Evolutionary conservation across 2,888 invertebrate genomes (phyloP), one percentile per base, ranked within the genome.

Genomic region (Chesias legatella): DNA sequence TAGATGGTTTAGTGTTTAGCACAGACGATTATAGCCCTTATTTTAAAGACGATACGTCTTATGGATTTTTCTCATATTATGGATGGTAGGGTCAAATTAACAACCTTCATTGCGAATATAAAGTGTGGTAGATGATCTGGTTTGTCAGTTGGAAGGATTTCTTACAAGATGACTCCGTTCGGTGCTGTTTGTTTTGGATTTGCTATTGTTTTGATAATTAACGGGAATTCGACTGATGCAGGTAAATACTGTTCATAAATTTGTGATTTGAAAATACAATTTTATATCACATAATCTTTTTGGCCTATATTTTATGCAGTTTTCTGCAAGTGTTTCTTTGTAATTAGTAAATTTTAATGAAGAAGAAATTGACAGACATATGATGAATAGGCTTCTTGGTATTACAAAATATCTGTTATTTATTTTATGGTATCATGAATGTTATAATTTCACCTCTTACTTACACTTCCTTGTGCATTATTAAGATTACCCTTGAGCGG

Each of bases 121-220:
- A 40, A 51, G 38, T 51, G 43, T 28, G 33, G 46, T 41, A 35
- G 37, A 37, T 26, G 11, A 34, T 30, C 23, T 41, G 13, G 10
- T 28, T 24, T 17, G 33, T 41, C 51, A 57, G 59, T 56, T 26
- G 20, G 28, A 6, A 17, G 24, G 24, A 31, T 46, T 17, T 13
- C 34, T 27, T 30, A 7, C 34, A 61, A 51, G 34, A 68, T 68
- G 70, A 36, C 51, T 41, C 44, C 51, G 24, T 29, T 39, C 21
- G 32, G 52, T 33, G 31, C 41, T 8, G 27, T 58, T 11, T 47
- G 48, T 43, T 44, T 61, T 8, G 49, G 34, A 25, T 31, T 50
- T 8, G 43, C 45, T 10, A 39, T 60, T 35, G 20, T 68, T 17
- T 38, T 60, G 11, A 22, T 59, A 17, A 41, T 55, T 10, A 17